Evolutionary conservation across 2,888 invertebrate genomes (phyloP).

Genomic region (Pachycephus smyrnensis): DNA sequence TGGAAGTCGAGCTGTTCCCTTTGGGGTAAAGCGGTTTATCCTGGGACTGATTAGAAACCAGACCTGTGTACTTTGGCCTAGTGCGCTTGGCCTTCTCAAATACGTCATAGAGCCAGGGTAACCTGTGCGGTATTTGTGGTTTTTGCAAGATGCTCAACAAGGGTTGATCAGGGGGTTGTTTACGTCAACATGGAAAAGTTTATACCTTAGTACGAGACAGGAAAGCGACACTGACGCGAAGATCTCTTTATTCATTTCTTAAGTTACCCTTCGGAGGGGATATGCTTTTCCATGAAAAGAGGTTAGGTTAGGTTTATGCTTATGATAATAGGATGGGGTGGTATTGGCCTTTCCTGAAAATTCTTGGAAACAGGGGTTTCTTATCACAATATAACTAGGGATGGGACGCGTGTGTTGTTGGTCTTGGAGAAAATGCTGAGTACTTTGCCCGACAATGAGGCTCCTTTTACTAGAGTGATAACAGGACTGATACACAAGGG

Average conservation of each 20-base stretch:
- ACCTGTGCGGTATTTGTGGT: not conserved
- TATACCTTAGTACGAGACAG: not conserved
- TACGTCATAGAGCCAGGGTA: not conserved
- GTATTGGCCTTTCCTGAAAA: not conserved
- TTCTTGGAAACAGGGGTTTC: not conserved
- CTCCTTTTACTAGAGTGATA: constrained; percentile 16
- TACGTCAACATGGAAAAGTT: not conserved
- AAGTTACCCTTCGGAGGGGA: not conserved
- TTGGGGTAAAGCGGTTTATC: not conserved
- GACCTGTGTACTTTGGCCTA: not conserved
- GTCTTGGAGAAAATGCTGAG: not conserved
- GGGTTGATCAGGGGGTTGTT: not conserved
- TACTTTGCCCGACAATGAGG: constrained; percentile 18
- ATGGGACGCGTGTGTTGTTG: not conserved
- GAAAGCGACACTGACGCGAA: not conserved
- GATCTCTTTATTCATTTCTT: not conserved
- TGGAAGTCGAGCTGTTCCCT: not conserved
- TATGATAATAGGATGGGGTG: not conserved
- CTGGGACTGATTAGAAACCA: not conserved
- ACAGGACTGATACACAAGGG: constrained; percentile 2
- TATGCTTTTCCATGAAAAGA: not conserved
- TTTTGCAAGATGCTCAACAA: not conserved
- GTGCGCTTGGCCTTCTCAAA: not conserved
- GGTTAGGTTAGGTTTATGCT: not conserved
- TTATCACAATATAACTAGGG: constrained; percentile 7